phyloP scores from a whole-genome alignment of 2,113 vertebrate genomes.

The Lamprologus ornatipinnis region DNA sequence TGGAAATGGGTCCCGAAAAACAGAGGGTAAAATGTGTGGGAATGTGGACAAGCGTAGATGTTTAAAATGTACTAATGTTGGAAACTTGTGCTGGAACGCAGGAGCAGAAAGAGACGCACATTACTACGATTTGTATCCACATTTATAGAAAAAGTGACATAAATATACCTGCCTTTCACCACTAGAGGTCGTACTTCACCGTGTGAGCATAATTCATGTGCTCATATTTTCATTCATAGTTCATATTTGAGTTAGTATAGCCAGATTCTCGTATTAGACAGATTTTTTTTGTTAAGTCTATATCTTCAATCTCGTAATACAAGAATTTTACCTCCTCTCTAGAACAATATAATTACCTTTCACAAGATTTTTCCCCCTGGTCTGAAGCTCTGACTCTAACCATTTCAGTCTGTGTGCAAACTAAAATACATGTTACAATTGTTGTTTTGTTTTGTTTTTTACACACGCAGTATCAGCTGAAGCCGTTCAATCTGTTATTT shows the following conservation, averaged over 20 bases:
- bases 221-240: background rate
- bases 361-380: background rate
- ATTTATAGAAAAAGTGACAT: background rate
- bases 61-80: background rate
- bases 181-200: slow-evolving; percentile 17
- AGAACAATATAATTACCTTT: background rate
- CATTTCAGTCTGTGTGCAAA: background rate
- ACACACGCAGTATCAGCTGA: background rate
- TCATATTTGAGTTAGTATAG: background rate
- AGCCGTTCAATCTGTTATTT: background rate
- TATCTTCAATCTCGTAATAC: background rate
- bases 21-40: background rate
- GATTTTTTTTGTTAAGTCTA: background rate
- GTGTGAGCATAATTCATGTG: background rate
- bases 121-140: background rate
- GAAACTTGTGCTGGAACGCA: background rate
- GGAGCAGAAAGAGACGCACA: background rate
- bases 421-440: background rate
- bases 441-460: background rate
- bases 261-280: background rate
- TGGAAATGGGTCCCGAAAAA: background rate
- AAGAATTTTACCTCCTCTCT: background rate
- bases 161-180: background rate
- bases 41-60: background rate
- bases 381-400: background rate